A percentile compares a stretch with the other conserved stretches of the same genome.
Evolutionary conservation across 2,888 invertebrate genomes (phyloP).

Genomic region (Chromoteleia sp.): DNA sequence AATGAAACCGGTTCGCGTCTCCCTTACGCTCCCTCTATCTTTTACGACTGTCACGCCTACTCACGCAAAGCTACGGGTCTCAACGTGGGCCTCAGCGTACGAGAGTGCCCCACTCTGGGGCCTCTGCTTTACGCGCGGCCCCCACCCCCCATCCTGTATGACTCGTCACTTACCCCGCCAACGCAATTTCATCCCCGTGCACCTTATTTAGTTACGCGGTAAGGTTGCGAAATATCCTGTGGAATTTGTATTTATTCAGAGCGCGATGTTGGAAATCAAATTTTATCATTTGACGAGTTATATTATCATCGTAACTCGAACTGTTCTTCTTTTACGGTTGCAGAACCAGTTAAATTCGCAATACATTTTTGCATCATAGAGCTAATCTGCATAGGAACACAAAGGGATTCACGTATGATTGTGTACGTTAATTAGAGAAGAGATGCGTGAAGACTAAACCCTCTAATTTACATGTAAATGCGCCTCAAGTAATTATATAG

Average conservation of each 20-base stretch:
- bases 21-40: background rate
- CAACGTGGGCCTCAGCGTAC: conserved; percentile 53
- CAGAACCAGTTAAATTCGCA: conserved; percentile 9
- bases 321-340: too few relatives aligned
- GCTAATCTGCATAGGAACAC: conserved; percentile 49
- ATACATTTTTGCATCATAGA: conserved; percentile 31
- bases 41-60: conserved; percentile 55
- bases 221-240: background rate
- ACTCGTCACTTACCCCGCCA: conserved; percentile 16
- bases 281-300: too few relatives aligned
- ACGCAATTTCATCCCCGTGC: conserved; percentile 2
- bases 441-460: conserved; percentile 62
- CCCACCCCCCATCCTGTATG: background rate
- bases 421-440: conserved; percentile 66
- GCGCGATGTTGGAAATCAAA: too few relatives aligned
- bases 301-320: background rate
- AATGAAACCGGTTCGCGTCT: conserved; percentile 83
- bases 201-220: background rate
- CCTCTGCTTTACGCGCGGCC: background rate
- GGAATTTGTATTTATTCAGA: too few relatives aligned
- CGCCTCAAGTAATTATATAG: conserved; percentile 45
- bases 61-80: conserved; percentile 60
- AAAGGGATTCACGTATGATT: conserved; percentile 61
- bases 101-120: background rate
- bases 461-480: conserved; percentile 66